Conservation (phyloP, 2,113 vertebrate species). For the Arenaria interpres region DNA sequence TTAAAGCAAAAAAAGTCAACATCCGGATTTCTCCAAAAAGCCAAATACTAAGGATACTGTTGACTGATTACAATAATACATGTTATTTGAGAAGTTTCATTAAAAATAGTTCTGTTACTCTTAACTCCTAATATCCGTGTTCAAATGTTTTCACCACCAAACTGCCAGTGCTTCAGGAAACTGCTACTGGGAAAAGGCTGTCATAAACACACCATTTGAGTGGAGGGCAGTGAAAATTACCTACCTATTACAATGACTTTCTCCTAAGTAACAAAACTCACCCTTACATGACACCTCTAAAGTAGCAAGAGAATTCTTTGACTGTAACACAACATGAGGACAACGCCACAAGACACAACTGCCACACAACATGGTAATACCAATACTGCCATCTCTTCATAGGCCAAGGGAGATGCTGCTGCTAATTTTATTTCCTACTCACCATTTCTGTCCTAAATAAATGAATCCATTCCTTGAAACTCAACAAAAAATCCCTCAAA, state of each 20-base stretch:
- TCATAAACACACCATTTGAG: not conserved
- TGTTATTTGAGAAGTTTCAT: not conserved
- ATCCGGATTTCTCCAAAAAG: not conserved
- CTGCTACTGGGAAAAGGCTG: not conserved
- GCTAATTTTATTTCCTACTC: not conserved
- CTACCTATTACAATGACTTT: not conserved
- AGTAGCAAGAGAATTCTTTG: not conserved
- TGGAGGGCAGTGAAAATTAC: not conserved
- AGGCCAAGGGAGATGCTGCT: not conserved
- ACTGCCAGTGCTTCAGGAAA: not conserved
- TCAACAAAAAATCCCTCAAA: not conserved
- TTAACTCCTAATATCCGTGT: not conserved
- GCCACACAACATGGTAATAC: rapidly evolving
- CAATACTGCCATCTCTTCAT: not conserved
- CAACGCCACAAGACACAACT: not conserved
- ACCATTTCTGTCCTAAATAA: not conserved
- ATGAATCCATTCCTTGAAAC: not conserved
- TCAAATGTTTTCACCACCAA: not conserved
- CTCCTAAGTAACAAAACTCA: not conserved
- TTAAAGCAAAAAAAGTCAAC: not conserved
- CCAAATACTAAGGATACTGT: not conserved
- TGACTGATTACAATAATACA: not conserved
- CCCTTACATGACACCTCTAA: not conserved
- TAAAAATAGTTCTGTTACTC: not conserved
- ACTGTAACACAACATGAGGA: not conserved